Evolutionary conservation across 2,113 vertebrate species (phyloP).

Genomic region (pig (Sus scrofa)): T2T-Sscrofa CM000820.6:71293001-71293500

Average conservation of each 20-base stretch:
- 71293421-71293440: too few species aligned
- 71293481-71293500: too few species aligned
- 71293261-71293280: neutral
- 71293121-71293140: neutral
- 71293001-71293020: neutral
- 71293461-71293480: too few species aligned
- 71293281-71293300: neutral
- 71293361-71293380: too few species aligned
- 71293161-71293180: neutral
- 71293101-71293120: constrained; percentile 74
- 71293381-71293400: too few species aligned
- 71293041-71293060: neutral
- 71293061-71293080: constrained; percentile 54
- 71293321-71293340: neutral
- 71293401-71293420: too few species aligned
- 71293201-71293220: constrained; percentile 46
- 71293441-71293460: too few species aligned
- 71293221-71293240: neutral
- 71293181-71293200: fast-evolving
- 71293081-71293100: constrained; percentile 82
- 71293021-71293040: neutral
- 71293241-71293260: neutral
- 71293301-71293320: neutral
- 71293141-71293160: constrained; percentile 28
- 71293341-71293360: too few species aligned